phyloP scores from a whole-genome alignment of 2,113 vertebrate species.

The Pipa parva region DNA sequence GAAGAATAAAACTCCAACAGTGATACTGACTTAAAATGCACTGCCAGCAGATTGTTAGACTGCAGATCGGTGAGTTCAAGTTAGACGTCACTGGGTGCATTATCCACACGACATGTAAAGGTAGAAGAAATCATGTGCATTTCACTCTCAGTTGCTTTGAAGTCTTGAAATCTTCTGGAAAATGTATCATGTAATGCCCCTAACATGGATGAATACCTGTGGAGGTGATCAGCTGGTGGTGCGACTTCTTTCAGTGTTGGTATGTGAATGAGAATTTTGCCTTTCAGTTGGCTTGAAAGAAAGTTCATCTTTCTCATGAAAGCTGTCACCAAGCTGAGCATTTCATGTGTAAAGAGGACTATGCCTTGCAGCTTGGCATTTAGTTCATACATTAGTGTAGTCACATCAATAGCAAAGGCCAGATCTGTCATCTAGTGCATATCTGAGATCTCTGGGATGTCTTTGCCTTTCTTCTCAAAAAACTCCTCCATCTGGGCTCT shows the following conservation, averaged over 20 bases:
- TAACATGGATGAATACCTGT: slow-evolving; percentile 12
- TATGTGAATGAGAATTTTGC: too few relatives aligned
- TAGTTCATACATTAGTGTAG: not conserved
- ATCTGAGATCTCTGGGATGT: too few relatives aligned
- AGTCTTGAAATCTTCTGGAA: not conserved
- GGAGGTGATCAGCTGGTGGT: slow-evolving; percentile 3
- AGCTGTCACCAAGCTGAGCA: not conserved
- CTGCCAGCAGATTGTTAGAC: slow-evolving; percentile 30
- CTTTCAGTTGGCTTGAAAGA: not conserved
- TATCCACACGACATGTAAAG: slow-evolving; percentile 7
- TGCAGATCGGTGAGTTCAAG: slow-evolving; percentile 44
- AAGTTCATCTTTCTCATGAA: too few relatives aligned
- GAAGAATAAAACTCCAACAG: slow-evolving; percentile 44
- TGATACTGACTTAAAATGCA: slow-evolving; percentile 38
- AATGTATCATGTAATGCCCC: not conserved
- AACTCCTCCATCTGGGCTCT: too few relatives aligned
- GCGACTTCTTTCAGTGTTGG: too few relatives aligned
- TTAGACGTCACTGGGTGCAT: slow-evolving; percentile 42
- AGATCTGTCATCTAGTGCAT: too few relatives aligned
- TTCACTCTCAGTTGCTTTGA: not conserved
- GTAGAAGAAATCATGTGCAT: not conserved
- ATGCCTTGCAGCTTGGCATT: slow-evolving; percentile 3
- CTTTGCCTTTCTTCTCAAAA: too few relatives aligned
- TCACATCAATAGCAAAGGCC: slow-evolving; percentile 1
- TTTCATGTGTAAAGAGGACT: not conserved